Evolutionary conservation across 1,140 invertebrate species (phyloP), one percentile per base, ranked within the genome.

Genomic region (Harpegnathos saltator): DNA sequence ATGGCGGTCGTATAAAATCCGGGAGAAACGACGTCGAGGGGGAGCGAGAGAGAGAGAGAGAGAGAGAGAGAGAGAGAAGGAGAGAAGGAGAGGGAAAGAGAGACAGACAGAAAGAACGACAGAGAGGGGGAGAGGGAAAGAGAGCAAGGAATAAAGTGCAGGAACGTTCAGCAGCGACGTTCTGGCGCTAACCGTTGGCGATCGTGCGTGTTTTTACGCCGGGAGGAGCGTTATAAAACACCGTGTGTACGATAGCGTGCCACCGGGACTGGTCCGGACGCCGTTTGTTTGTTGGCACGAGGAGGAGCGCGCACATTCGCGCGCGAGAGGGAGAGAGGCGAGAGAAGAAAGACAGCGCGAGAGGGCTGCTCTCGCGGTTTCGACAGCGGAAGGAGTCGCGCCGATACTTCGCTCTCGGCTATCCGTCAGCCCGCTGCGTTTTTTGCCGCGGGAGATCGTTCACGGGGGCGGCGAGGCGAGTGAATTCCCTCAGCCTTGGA

Each of bases 111-210:
- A 63, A 71, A 3, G 29, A 33, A 33, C 5, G 29, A 33, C 5
- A 33, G 29, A 33, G 29, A 33, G 29, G 5, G 29, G 29, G 29
- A 33, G 29, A 33, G 29, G 29, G 29, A 38, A n/a, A 65, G 69
- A 63, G 68, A 63, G 75, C 62, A 69, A 88, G 71, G 75, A 68
- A 89, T 85, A 88, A 82, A 87, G 71, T 86, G 84, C 78, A 86
- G 44, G 19, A 38, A 65, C 38, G 78, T 85, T 82, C 85, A 71
- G 33, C 58, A 81, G 62, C 74, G 65, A 66, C 84, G 33, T 85
- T 78, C 84, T 80, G 82, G 65, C 85, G 44, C 73, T 86, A 87
- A 87, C 85, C 80, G 75, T 82, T 72, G 85, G 85, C 85, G 80
- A 87, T 86, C 85, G 80, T 24, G 52, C 56, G 82, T 52, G 69